Percentiles rank a stretch among this genome's conserved stretches.
phyloP scores from a whole-genome alignment of 2,113 vertebrate species.

The Myiozetetes cayanensis region DNA sequence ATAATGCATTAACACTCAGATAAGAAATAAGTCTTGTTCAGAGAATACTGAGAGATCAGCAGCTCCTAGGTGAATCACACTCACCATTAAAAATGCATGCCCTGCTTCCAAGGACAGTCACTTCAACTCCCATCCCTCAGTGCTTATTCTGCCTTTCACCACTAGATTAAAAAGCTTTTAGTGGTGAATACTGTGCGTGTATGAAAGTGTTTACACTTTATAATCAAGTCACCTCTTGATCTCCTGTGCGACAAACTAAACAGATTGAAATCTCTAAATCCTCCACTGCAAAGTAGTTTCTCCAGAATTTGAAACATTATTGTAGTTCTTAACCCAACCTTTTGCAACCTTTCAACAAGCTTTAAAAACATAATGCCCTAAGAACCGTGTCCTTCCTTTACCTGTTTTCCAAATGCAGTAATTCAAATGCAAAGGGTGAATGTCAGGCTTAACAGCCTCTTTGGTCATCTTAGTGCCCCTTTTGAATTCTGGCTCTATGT shows the following conservation, averaged over 20 bases:
- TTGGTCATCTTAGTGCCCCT: not conserved
- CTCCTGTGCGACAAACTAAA: not conserved
- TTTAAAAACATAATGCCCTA: not conserved
- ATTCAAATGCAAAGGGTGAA: not conserved
- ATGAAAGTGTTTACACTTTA: constrained; percentile 15
- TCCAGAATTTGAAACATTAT: not conserved
- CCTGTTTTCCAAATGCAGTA: not conserved
- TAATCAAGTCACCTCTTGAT: constrained; percentile 49
- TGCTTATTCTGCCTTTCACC: not conserved
- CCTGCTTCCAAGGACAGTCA: constrained; percentile 4
- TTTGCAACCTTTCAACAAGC: not conserved
- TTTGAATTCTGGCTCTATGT: not conserved
- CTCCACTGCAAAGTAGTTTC: constrained; percentile 1
- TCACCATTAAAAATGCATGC: not conserved
- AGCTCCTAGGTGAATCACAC: not conserved
- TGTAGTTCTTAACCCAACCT: not conserved
- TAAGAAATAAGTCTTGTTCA: not conserved
- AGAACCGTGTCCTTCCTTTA: not conserved
- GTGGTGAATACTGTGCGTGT: not conserved
- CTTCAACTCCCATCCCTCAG: not conserved
- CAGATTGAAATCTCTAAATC: constrained; percentile 20
- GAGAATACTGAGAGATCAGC: not conserved
- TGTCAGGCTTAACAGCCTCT: not conserved
- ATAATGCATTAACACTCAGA: not conserved
- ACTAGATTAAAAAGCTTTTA: constrained; percentile 51